Conservation (phyloP, 2,888 invertebrate genomes). For the Tanytarsus gracilentus region DNA sequence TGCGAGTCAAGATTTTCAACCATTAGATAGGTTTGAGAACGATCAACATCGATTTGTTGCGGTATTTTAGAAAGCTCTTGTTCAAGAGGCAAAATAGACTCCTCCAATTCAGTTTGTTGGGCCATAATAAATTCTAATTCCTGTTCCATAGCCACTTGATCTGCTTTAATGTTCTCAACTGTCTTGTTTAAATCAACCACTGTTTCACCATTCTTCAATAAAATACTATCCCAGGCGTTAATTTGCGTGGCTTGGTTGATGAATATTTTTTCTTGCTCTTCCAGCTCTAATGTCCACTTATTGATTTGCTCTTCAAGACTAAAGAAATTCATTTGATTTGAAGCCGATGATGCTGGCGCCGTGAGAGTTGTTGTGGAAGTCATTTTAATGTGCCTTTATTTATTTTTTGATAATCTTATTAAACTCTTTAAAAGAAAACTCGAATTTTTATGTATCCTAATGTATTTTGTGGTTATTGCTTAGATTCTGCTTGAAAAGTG, state of each 20-base stretch:
- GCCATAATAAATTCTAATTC: slow-evolving; percentile 88
- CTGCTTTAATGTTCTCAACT: slow-evolving; percentile 78
- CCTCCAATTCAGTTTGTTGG: slow-evolving; percentile 87
- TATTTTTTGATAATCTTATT: too few relatives aligned
- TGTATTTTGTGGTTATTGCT: too few relatives aligned
- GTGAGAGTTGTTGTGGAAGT: background rate
- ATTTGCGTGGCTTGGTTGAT: slow-evolving; percentile 90
- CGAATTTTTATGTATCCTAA: too few relatives aligned
- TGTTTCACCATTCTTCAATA: slow-evolving; percentile 87
- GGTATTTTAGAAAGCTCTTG: slow-evolving; percentile 60
- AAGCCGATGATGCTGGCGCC: background rate
- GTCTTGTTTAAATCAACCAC: slow-evolving; percentile 78
- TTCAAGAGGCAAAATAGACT: slow-evolving; percentile 76
- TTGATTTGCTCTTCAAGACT: slow-evolving; percentile 87
- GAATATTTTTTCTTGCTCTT: slow-evolving; percentile 87
- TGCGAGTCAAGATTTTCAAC: slow-evolving; percentile 88
- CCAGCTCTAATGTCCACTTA: slow-evolving; percentile 87
- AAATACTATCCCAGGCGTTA: slow-evolving; percentile 88
- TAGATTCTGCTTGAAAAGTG: too few relatives aligned
- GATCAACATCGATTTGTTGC: slow-evolving; percentile 72
- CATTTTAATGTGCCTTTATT: too few relatives aligned
- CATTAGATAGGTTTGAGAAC: slow-evolving; percentile 83
- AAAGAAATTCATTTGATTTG: slow-evolving; percentile 55
- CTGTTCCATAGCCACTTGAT: slow-evolving; percentile 82
- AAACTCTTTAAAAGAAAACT: too few relatives aligned